These are phyloP conservation scores for Oriolus oriolus DNA, from an alignment of 2,113 vertebrate genomes.

Conservation along the genomic window DNA sequence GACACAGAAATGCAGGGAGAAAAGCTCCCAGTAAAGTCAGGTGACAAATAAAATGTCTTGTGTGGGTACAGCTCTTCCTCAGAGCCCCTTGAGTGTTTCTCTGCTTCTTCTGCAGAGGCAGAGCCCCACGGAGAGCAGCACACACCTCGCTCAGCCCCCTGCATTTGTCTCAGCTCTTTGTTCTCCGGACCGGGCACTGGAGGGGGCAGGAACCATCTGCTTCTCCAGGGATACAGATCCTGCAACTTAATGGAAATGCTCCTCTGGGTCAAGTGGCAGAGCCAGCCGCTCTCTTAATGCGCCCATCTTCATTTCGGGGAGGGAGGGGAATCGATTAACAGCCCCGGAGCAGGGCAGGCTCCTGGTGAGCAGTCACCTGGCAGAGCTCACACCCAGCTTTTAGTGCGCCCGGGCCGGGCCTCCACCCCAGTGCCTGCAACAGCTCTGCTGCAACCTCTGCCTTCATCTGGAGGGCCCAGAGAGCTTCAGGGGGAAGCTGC, in stretches of 20 bases:
- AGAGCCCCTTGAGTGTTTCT: background rate
- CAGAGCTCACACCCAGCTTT: background rate
- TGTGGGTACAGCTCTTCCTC: background rate
- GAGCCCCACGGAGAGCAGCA: background rate
- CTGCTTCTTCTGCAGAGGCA: background rate
- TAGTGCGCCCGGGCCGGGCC: background rate
- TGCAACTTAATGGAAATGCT: background rate
- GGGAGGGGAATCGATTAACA: background rate
- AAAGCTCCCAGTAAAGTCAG: background rate
- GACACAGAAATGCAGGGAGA: background rate
- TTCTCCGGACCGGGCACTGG: background rate
- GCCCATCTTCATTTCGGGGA: background rate
- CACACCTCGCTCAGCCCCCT: background rate
- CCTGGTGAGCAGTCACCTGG: background rate
- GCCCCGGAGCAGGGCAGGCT: background rate
- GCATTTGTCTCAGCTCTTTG: background rate
- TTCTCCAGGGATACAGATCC: background rate
- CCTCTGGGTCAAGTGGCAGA: conserved; percentile 35
- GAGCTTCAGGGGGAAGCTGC: background rate
- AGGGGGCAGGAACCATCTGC: background rate
- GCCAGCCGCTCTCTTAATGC: background rate
- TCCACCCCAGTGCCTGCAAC: background rate
- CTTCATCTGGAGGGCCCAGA: background rate
- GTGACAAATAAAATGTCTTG: background rate
- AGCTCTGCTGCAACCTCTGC: background rate